phyloP scores from a whole-genome alignment of 2,888 invertebrate species.

The Platerodrilus igneus region DNA sequence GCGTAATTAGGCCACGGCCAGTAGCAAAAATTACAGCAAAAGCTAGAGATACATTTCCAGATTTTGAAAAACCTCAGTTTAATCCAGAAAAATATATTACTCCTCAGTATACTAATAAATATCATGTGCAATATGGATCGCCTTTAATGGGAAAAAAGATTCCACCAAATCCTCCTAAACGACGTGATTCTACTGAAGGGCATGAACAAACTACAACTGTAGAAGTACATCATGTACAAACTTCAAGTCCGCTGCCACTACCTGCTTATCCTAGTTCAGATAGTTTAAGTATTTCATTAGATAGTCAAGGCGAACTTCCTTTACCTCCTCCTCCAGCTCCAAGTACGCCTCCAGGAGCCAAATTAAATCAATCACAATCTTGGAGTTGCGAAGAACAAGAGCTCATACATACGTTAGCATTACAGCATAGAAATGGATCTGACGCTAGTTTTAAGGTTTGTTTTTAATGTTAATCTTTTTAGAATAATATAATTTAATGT shows the following conservation, averaged over 20 bases:
- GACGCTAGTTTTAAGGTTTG: conserved; percentile 79
- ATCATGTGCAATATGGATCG: conserved; percentile 49
- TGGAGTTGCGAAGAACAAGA: conserved; percentile 53
- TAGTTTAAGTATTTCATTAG: conserved; percentile 58
- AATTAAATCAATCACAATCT: conserved; percentile 52
- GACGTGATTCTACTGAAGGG: conserved; percentile 50
- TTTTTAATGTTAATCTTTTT: too few relatives aligned
- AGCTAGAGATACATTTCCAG: conserved; percentile 47
- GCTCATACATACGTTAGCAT: conserved; percentile 47
- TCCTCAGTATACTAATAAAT: conserved; percentile 50
- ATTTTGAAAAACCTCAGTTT: conserved; percentile 48
- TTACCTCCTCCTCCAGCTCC: conserved; percentile 62
- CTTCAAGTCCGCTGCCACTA: conserved; percentile 57
- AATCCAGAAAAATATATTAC: conserved; percentile 43
- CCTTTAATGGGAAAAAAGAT: conserved; percentile 72
- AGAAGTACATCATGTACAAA: conserved; percentile 47
- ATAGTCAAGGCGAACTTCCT: conserved; percentile 54
- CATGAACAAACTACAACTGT: conserved; percentile 47
- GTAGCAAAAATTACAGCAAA: conserved; percentile 70
- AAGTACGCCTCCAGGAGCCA: conserved; percentile 58
- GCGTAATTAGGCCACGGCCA: conserved; percentile 73
- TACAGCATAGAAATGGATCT: conserved; percentile 67
- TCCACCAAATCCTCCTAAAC: conserved; percentile 76
- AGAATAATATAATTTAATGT: too few relatives aligned
- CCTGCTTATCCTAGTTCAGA: conserved; percentile 64